These are phyloP conservation scores for Venustoraphidia nigricollis DNA, from an alignment of 2,888 invertebrate genomes.

Conservation along the genomic window DNA sequence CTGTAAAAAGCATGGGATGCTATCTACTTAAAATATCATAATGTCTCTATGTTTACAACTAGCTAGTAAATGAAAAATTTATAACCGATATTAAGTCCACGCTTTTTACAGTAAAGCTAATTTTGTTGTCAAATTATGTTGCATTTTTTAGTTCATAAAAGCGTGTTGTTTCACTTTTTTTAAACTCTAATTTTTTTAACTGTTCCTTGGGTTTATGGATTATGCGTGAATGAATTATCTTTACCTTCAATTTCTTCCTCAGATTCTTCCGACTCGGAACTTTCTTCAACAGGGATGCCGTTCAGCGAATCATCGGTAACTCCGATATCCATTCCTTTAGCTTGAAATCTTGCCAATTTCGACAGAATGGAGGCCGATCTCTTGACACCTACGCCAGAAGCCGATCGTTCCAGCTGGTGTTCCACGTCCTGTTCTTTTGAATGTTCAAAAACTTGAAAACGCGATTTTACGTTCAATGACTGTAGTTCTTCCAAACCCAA, in stretches of 20 bases:
- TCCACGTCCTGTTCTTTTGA: constrained; percentile 25
- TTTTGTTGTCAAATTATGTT: too few relatives aligned
- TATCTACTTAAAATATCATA: too few relatives aligned
- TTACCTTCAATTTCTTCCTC: constrained; percentile 24
- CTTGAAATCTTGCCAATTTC: constrained; percentile 69
- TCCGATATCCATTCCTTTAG: constrained; percentile 68
- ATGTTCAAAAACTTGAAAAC: constrained; percentile 73
- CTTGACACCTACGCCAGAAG: constrained; percentile 38
- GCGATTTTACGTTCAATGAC: constrained; percentile 65
- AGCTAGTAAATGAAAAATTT: too few relatives aligned
- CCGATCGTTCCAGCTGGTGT: constrained; percentile 30
- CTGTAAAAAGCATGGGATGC: too few relatives aligned
- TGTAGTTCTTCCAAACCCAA: constrained; percentile 70
- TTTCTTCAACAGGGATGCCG: constrained; percentile 55
- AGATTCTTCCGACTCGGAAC: constrained; percentile 50
- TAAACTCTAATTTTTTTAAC: too few relatives aligned
- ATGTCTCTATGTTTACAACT: too few relatives aligned
- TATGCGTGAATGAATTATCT: not conserved
- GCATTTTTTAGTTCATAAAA: too few relatives aligned
- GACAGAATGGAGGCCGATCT: constrained; percentile 61
- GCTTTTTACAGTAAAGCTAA: too few relatives aligned
- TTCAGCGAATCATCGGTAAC: constrained; percentile 61
- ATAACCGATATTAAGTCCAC: too few relatives aligned
- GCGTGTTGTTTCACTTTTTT: too few relatives aligned
- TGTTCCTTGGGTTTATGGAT: not conserved